A percentile compares a stretch with the other conserved stretches of the same genome.
Evolutionary conservation across 2,888 invertebrate genomes (phyloP).

Genomic region (Cryptops parisi): DNA sequence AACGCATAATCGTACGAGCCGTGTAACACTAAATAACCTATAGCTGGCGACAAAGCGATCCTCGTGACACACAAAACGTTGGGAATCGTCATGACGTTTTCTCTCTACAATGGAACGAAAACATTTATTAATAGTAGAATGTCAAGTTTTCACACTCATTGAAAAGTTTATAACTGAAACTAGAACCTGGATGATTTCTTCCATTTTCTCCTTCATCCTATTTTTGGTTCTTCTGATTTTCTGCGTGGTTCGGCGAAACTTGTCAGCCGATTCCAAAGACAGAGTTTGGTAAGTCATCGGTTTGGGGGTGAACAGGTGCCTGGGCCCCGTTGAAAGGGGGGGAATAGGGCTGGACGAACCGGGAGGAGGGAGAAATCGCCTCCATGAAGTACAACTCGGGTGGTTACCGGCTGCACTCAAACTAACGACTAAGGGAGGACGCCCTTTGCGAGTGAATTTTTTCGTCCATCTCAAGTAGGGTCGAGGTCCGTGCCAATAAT

Average conservation of each 20-base stretch:
- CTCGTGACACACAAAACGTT: conserved; percentile 76
- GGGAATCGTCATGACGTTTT: conserved; percentile 86
- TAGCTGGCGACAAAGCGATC: conserved; percentile 69
- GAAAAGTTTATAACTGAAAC: neutral
- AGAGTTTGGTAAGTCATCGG: too few species aligned
- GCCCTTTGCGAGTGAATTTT: too few species aligned
- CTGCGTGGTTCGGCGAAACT: neutral
- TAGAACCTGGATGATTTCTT: neutral
- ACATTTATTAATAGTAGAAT: neutral
- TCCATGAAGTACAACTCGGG: too few species aligned
- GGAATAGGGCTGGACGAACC: too few species aligned
- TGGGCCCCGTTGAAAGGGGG: too few species aligned
- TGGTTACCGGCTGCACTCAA: too few species aligned
- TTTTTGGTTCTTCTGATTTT: neutral
- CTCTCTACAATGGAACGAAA: conserved; percentile 39
- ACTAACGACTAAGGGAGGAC: too few species aligned
- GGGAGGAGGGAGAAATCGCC: too few species aligned
- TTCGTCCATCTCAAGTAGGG: too few species aligned
- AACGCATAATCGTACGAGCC: conserved; percentile 63
- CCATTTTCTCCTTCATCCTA: neutral
- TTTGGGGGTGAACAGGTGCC: too few species aligned
- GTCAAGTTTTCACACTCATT: neutral
- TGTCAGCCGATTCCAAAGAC: too few species aligned
- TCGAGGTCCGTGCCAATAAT: too few species aligned
- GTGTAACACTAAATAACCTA: conserved; percentile 75